phyloP scores from a whole-genome alignment of 30 jellyfish, hydroid and myxozoan genomes.

The Catostylus mosaicus region DNA sequence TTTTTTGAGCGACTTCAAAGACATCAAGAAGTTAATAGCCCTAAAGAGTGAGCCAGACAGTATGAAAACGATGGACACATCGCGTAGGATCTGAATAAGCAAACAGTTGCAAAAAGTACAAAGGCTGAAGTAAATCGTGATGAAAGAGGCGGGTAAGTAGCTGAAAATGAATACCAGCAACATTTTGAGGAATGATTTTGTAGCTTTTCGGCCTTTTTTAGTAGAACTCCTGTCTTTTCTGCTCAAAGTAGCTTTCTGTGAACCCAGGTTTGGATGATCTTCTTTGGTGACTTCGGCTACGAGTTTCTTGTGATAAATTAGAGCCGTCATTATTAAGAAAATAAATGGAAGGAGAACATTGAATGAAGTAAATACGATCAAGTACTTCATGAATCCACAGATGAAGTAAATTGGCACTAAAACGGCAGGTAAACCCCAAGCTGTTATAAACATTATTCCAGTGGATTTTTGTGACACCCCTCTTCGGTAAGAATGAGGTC shows the following conservation, averaged over 20 bases:
- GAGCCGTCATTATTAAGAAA: constrained; percentile 24
- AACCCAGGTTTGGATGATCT: background rate
- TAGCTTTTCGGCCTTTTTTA: constrained; percentile 47
- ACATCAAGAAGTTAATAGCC: constrained; percentile 50
- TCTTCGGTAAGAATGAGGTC: constrained; percentile 62
- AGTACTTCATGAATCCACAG: constrained; percentile 42
- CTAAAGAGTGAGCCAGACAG: constrained; percentile 70
- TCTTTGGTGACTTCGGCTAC: background rate
- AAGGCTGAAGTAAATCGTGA: constrained; percentile 42
- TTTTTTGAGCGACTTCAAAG: constrained; percentile 29
- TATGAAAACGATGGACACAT: constrained; percentile 40
- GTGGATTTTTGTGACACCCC: constrained; percentile 22
- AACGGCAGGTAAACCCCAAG: constrained; percentile 39
- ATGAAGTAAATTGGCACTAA: constrained; percentile 22
- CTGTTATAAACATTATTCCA: constrained; percentile 12
- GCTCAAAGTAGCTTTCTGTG: constrained; percentile 28
- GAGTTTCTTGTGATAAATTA: constrained; percentile 38
- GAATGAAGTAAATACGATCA: constrained; percentile 37
- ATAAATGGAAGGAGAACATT: constrained; percentile 39
- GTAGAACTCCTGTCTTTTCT: background rate
- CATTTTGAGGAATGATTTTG: constrained; percentile 55
- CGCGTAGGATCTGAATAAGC: constrained; percentile 44
- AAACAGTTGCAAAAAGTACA: constrained; percentile 54
- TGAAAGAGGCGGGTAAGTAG: constrained; percentile 68
- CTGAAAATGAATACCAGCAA: constrained; percentile 54